These are phyloP conservation scores for Alauda arvensis DNA, from an alignment of 2,797 vertebrate genomes.

Conservation along the genomic window DNA sequence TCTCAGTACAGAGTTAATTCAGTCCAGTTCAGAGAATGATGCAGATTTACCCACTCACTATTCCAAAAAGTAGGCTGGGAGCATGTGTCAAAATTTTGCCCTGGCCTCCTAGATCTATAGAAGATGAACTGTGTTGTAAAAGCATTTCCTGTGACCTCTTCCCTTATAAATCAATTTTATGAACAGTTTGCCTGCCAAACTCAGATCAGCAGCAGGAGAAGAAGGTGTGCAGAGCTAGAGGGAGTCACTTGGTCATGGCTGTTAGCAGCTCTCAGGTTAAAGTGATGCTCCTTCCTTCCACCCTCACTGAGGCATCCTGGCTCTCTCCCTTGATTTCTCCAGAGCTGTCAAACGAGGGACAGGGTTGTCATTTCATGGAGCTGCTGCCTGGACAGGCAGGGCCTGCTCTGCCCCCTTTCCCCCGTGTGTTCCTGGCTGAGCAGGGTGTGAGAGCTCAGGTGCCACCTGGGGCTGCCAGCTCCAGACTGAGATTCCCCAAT, in stretches of 20 bases:
- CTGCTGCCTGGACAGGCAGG: not conserved
- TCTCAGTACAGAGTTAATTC: not conserved
- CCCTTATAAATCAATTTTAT: not conserved
- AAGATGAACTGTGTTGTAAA: not conserved
- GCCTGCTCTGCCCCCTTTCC: not conserved
- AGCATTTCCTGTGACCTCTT: not conserved
- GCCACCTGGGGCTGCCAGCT: not conserved
- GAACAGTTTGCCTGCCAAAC: not conserved
- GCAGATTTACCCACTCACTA: not conserved
- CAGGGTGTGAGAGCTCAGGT: rapidly evolving
- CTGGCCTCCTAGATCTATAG: not conserved
- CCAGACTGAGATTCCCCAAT: not conserved
- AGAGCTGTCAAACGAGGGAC: rapidly evolving
- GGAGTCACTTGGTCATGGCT: not conserved
- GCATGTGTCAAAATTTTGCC: not conserved
- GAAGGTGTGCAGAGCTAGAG: not conserved
- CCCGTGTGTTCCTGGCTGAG: not conserved
- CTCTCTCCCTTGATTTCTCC: not conserved
- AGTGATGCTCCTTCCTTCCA: not conserved
- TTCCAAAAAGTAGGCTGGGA: not conserved
- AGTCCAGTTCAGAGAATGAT: not conserved
- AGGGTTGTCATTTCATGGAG: not conserved
- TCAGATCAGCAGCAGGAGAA: not conserved
- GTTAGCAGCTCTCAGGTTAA: not conserved
- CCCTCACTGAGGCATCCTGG: not conserved